Evolutionary conservation across 2,888 invertebrate genomes (phyloP), one percentile per base, ranked within the genome.

Genomic region (Brachyptera putata): DNA sequence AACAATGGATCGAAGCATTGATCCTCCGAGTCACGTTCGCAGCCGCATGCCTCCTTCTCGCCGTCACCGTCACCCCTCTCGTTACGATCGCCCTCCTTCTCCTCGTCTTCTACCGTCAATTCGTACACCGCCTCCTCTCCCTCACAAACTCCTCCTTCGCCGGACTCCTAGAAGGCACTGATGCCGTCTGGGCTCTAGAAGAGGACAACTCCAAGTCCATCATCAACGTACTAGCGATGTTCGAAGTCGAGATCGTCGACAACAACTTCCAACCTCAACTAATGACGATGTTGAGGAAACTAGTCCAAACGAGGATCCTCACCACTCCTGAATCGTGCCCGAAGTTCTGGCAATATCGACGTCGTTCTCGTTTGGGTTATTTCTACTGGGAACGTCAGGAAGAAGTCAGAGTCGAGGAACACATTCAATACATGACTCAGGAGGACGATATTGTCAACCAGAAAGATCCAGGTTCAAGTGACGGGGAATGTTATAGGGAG

Each of bases 181-280:
- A 82, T 66, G 75, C 76, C 1, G 74, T 81, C 57, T 81, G 80
- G 80, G 77, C 79, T 26, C 66, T 80, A 21, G 80, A 81, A 69
- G 75, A 77, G 30, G 71, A 77, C 2, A 67, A 71, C 1, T 73
- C 77, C 0, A 74, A 74, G 58, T 77, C 77, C 39, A 69, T 80
- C 21, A 80, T 80, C 56, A 80, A 79, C 58, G 75, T 79, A 2
- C 69, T 81, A 1, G 75, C 76, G 18, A 68, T 78, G 13, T 69
- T 81, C 61, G 77, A 79, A 65, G 72, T 74, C 53, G 69, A 67
- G 37, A 13, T 58, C 56, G 13, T 56, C 56, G 53, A 55, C 41
- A 36, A 59, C 49, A 53, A 36, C 41, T 26, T 39, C 58, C 67
- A 69, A 18, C 57, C 68, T 14, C 68, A 68, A 14, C 57, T 69